Base-by-base conservation (phyloP, 2,113 vertebrate genomes). In the Anser cygnoides region DNA sequence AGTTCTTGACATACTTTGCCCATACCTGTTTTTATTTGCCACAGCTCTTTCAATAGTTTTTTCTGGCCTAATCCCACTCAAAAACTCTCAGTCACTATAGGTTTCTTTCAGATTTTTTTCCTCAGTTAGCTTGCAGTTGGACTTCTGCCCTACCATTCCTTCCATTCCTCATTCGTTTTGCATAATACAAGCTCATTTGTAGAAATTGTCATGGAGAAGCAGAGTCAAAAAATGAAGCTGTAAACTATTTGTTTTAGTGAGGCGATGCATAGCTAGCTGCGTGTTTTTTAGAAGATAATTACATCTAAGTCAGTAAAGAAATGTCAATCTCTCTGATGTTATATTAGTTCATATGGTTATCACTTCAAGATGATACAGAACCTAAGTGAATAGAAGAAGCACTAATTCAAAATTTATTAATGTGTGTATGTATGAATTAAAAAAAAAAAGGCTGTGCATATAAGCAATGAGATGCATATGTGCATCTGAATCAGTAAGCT, bases 391-490 rank as follows among this genome's bases (percentile, higher is more conserved):
- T 4, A 33, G 25, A 25, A 57, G 49, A n/a, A 59, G 37, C 28
- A 33, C 35, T 35, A 57, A 11, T 44, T 62, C 41, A 68, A 31
- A 57, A 31, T 49, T 63, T 65, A 58, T 20, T 29, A 43, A 6
- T 0, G 2, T 16, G 2, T 9, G 7, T 37, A 11, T 14, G 11
- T 37, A 15, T 17, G 9, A 8, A 25, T 12, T 22, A 8, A 8
- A 70, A 71, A 35, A 35, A 82, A 84, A 70, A 71, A 82, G 82
- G 23, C 11, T 68, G 21, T 41, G 41, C 8, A 3, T 62, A 11
- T 17, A 22, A 61, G n/a, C 90, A 79, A 25, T 23, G 20, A 49
- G 46, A 22, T 11, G 46, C 46, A 49, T 49, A 49, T 49, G 20
- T 11, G 49, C 22, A 50, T 50, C 49, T 50, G 49, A 68, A 26